Evolutionary conservation across 2,113 vertebrate species (phyloP).

Genomic region (Cebidichthys violaceus): DNA sequence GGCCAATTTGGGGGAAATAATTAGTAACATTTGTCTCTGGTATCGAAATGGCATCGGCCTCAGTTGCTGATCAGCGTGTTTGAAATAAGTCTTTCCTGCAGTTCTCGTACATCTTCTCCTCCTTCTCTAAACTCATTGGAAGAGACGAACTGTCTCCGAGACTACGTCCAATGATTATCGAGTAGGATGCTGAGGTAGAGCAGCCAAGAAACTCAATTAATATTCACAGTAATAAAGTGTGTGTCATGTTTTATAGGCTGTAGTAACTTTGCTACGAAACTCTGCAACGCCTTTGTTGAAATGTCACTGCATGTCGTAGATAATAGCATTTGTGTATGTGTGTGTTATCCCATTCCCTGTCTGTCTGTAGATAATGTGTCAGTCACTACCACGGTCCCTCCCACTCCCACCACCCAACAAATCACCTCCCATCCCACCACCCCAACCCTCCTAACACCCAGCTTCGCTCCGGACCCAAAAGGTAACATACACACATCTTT

Average conservation of each 20-base stretch:
- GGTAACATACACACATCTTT: conserved; percentile 70
- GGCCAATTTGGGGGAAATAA: conserved; percentile 45
- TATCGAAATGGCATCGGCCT: conserved; percentile 38
- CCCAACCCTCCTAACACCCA: conserved; percentile 62
- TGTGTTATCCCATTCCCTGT: conserved; percentile 74
- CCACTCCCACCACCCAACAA: conserved; percentile 69
- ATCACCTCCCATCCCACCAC: conserved; percentile 67
- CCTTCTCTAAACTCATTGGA: conserved; percentile 15
- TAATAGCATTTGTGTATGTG: conserved; percentile 63
- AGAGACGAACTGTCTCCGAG: background rate
- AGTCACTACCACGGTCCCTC: conserved; percentile 73
- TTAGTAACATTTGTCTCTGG: conserved; percentile 52
- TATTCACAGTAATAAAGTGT: conserved; percentile 24
- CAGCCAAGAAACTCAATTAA: conserved; percentile 27
- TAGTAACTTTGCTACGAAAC: conserved; percentile 44
- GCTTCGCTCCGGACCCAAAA: conserved; percentile 43
- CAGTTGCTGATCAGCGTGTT: conserved; percentile 13
- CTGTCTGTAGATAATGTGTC: conserved; percentile 82
- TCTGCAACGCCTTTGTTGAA: conserved; percentile 41
- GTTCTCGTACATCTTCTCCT: conserved; percentile 12
- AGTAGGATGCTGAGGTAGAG: conserved; percentile 18
- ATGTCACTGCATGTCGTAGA: conserved; percentile 70
- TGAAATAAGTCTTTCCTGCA: conserved; percentile 12
- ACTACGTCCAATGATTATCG: background rate
- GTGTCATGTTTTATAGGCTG: conserved; percentile 46